Evolutionary conservation across 2,113 vertebrate species (phyloP), one percentile per base, ranked within the genome.

Genomic region (Tor tambroides): DNA sequence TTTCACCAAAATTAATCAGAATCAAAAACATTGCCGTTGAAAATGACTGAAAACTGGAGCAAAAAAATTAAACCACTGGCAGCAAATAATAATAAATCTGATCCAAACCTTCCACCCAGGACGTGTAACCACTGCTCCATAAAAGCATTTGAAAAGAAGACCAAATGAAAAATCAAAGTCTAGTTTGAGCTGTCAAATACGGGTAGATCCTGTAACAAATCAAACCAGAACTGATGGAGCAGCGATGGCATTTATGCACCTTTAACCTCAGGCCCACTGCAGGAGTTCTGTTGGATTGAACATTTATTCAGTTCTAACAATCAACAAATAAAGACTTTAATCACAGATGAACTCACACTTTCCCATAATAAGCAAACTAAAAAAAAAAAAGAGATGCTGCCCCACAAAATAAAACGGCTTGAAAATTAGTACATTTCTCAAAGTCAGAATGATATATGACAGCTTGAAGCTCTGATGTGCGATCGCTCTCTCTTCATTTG

Each of bases 1-100:
- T 76, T 56, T 56, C 75, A 85, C 82, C 81, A 83, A 72, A 67
- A 84, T 17, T 23, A 77, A 81, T 51, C 32, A 46, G 46, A 80
- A 63, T 54, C 10, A 17, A 30, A 65, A 86, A 56, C 76, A 80
- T 28, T 71, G 81, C 81, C 35, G 65, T 38, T 72, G 19, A 79
- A 71, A 61, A 23, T 19, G 59, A 46, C 17, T 61, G 75, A 56
- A 75, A 56, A 82, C 43, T 12, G 41, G 56, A 74, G 1, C 61
- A 61, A 72, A 69, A 14, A 28, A n/a, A 76, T 78, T 51, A 76
- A 19, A 46, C 43, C 76, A 38, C 67, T 51, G 35, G 69, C 7
- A 54, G 41, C 26, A 85, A 35, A 32, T 7, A 56, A 54, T 32
- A 38, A 56, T 69, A 75, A 76, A 74, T 74, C 79, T 14, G 10